phyloP scores from a whole-genome alignment of 2,113 vertebrate species.

The Eidolon helvum region DNA sequence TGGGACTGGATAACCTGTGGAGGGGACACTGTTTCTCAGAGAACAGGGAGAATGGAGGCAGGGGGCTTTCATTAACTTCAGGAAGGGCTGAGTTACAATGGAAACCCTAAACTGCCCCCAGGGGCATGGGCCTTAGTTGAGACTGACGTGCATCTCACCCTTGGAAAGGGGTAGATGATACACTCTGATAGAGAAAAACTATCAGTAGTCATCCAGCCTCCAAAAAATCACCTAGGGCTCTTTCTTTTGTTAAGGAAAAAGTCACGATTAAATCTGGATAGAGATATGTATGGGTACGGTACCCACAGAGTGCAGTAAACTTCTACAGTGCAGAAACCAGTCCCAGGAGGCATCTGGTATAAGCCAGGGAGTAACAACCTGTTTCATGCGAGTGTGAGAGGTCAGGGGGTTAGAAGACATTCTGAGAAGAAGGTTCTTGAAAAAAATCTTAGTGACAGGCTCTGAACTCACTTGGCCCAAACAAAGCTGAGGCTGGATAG shows the following conservation, averaged over 20 bases:
- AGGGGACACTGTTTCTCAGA: neutral
- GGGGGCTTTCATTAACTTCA: neutral
- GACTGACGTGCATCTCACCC: neutral
- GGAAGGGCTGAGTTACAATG: neutral
- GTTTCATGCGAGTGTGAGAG: neutral
- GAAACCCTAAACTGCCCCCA: neutral
- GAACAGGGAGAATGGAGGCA: neutral
- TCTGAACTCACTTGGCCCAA: neutral
- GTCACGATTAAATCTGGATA: neutral
- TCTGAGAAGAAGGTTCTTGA: neutral
- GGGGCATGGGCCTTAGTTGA: neutral
- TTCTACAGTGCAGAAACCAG: neutral
- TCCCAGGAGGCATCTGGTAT: neutral
- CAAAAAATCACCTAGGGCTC: neutral
- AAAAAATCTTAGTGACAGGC: neutral
- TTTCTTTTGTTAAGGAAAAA: neutral
- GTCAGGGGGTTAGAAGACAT: neutral
- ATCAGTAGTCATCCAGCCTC: neutral
- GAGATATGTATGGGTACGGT: neutral
- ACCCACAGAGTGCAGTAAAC: neutral
- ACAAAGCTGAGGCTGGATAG: neutral
- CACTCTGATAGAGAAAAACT: neutral
- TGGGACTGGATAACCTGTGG: neutral
- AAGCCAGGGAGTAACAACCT: neutral
- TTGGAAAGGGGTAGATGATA: neutral